These are phyloP conservation scores for Protonemura montana DNA, from an alignment of 2,888 invertebrate genomes.

Conservation along the genomic window DNA sequence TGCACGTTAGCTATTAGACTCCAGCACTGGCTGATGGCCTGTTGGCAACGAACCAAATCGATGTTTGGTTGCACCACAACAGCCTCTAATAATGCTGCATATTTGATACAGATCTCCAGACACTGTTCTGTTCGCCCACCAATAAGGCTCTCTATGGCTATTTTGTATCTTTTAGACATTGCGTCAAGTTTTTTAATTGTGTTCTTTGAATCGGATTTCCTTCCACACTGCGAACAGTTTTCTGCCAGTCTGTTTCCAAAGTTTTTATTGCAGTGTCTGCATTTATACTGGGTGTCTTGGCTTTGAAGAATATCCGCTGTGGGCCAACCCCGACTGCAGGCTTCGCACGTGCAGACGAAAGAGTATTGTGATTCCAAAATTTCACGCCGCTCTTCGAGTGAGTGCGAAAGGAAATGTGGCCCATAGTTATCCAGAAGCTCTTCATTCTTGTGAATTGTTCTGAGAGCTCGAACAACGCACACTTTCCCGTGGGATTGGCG, in stretches of 20 bases:
- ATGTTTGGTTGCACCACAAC: constrained; percentile 42
- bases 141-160: constrained; percentile 38
- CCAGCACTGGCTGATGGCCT: constrained; percentile 44
- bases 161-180: constrained; percentile 23
- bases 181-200: constrained; percentile 17
- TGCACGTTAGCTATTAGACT: constrained; percentile 41
- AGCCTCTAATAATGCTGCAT: constrained; percentile 30
- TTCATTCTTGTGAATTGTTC: constrained; percentile 56
- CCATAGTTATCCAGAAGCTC: constrained; percentile 62
- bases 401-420: constrained; percentile 57
- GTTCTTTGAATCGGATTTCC: constrained; percentile 38
- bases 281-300: constrained; percentile 22
- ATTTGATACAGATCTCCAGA: constrained; percentile 37
- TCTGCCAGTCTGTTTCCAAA: constrained; percentile 26
- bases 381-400: constrained; percentile 55
- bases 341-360: constrained; percentile 59
- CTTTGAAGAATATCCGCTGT: constrained; percentile 50
- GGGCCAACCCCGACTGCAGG: constrained; percentile 59
- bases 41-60: constrained; percentile 42
- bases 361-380: constrained; percentile 58
- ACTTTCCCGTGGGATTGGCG: constrained; percentile 56
- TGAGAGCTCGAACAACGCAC: constrained; percentile 54
- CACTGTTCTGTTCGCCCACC: constrained; percentile 31
- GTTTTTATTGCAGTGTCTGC: constrained; percentile 31
- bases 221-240: constrained; percentile 40